Base-by-base conservation (phyloP, 2,888 invertebrate species). In the Podabrus alpinus region DNA sequence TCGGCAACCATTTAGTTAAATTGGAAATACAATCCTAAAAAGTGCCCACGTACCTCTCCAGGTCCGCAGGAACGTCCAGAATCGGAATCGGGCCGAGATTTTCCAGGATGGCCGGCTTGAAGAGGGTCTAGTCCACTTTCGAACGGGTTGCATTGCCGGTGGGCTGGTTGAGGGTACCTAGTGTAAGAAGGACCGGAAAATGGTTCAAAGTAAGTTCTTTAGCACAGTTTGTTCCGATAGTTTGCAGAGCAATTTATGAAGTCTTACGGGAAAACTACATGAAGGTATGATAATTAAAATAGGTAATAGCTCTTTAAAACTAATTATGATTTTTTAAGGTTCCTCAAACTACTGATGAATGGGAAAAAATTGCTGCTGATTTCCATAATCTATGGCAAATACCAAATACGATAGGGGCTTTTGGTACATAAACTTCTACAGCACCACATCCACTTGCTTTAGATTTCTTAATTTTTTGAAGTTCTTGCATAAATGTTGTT, bases 151-250 rank as follows among this genome's bases (percentile, higher is more conserved):
- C n/a, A n/a, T n/a, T n/a, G n/a, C n/a, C n/a, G n/a, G n/a, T n/a
- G n/a, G n/a, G n/a, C n/a, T n/a, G n/a, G n/a, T n/a, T n/a, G n/a
- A n/a, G n/a, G n/a, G n/a, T n/a, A n/a, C n/a, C n/a, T n/a, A n/a
- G n/a, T n/a, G n/a, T n/a, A n/a, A n/a, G n/a, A n/a, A n/a, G n/a
- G n/a, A n/a, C n/a, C n/a, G n/a, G n/a, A n/a, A n/a, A n/a, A n/a
- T n/a, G n/a, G n/a, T n/a, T n/a, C n/a, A n/a, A n/a, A n/a, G n/a
- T n/a, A n/a, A n/a, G n/a, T n/a, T n/a, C 68, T 10, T 59, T 73
- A 24, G 60, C 73, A 25, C 25, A 60, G n/a, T 73, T 73, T 61
- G 62, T 73, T 61, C 73, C 69, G n/a, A 25, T 9, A 29, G 45
- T 69, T 11, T 73, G 68, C 15, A 60, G 13, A 15, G 59, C 24